Evolutionary conservation across 2,113 vertebrate genomes (phyloP), one percentile per base, ranked within the genome.

Genomic region (Grammomys surdaster): DNA sequence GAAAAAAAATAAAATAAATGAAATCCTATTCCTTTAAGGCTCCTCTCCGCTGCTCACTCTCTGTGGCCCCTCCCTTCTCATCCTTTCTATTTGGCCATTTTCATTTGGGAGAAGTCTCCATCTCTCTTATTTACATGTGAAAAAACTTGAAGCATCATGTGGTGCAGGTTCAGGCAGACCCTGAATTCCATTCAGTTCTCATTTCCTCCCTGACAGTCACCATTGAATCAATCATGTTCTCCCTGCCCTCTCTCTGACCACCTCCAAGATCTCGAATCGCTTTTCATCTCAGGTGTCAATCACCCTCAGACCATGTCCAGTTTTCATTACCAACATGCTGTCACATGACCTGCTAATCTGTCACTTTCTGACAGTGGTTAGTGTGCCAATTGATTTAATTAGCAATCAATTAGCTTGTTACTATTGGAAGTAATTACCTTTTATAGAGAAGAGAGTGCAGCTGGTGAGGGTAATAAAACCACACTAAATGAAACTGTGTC

Each of bases 321-420:
- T 98, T 98, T 99, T 98, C 98, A 98, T 99, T 99, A 98, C 98
- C 93, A 98, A 98, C 98, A 98, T 97, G 58, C 95, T 97, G 98
- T 98, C 98, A 98, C 96, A 98, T 99, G 99, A 99, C 98, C 98
- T 89, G 97, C 99, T 99, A 99, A 99, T 99, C 99, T 99, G 99
- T 99, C 99, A 99, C 98, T 98, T 98, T 98, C 99, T 99, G 99
- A 99, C 99, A 99, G 99, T 97, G 97, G 99, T 99, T 99, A 99
- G 98, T 98, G 98, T 99, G 99, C 99, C 99, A 99, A 99, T 99
- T 99, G 99, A 99, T 99, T 99, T 99, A 99, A 99, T 99, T 99
- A 99, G 99, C 99, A 99, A 99, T 99, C 99, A 99, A 99, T 99
- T 99, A 99, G 99, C 99, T 99, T 99, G 99, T 99, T 99, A 99